A percentile compares a stretch with the other conserved stretches of the same genome.
phyloP scores from a whole-genome alignment of 2,113 vertebrate genomes.

The Sitta europaea region DNA sequence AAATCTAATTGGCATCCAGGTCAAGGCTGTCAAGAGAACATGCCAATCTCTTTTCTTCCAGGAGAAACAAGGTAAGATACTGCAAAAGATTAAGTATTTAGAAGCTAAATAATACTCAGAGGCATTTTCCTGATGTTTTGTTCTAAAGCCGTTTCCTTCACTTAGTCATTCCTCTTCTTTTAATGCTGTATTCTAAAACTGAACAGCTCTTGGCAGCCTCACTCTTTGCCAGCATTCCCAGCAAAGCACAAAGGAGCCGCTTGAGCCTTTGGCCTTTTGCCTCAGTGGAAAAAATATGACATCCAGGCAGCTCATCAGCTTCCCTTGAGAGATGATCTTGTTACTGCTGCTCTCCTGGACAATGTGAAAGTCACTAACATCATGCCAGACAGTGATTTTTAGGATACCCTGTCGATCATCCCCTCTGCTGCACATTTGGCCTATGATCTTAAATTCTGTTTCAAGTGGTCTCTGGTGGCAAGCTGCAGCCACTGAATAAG shows the following conservation, averaged over 20 bases:
- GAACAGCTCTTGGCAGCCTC: background rate
- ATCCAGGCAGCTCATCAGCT: background rate
- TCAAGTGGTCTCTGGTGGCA: background rate
- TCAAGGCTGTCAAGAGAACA: constrained; percentile 89
- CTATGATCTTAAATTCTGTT: background rate
- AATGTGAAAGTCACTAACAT: background rate
- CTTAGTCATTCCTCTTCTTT: background rate
- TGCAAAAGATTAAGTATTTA: background rate
- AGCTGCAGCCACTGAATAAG: background rate
- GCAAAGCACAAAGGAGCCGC: background rate
- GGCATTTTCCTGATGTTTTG: background rate
- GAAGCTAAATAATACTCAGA: background rate
- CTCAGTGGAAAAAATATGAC: background rate
- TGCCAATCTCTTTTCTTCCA: constrained; percentile 89
- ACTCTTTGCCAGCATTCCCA: background rate
- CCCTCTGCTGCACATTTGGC: background rate
- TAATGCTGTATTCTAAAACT: background rate
- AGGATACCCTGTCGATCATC: background rate
- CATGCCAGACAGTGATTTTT: background rate
- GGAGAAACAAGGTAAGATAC: constrained; percentile 88
- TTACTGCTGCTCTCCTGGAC: background rate
- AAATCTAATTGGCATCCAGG: constrained; percentile 94
- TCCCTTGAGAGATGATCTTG: background rate
- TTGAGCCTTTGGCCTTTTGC: background rate
- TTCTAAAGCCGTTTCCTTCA: background rate